Conservation (phyloP, 2,797 vertebrate genomes). For the Botia kubotai region DNA sequence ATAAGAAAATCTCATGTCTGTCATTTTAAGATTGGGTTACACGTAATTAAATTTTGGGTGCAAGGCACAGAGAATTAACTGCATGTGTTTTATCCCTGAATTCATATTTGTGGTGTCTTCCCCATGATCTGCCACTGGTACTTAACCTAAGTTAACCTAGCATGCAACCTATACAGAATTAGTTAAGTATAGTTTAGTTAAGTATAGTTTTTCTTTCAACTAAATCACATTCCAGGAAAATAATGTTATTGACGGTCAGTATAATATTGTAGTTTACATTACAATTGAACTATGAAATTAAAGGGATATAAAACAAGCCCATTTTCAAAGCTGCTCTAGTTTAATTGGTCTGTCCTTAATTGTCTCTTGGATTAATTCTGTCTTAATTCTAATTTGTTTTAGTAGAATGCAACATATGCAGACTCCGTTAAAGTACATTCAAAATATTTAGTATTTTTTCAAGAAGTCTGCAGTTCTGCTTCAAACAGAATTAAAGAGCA, state of each 20-base stretch:
- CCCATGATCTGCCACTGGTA: too few species aligned
- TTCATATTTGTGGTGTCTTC: too few species aligned
- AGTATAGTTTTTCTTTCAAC: neutral
- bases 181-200: too few species aligned
- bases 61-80: neutral
- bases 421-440: neutral
- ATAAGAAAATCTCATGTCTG: neutral
- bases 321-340: neutral
- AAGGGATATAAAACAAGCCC: neutral
- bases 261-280: neutral
- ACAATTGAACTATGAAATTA: neutral
- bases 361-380: neutral
- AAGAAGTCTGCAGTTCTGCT: neutral
- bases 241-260: neutral
- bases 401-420: neutral
- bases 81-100: neutral
- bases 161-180: too few species aligned
- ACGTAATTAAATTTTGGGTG: neutral
- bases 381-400: neutral
- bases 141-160: too few species aligned
- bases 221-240: neutral
- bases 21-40: neutral
- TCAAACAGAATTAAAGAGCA: neutral
- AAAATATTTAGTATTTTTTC: neutral
- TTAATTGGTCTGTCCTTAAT: neutral